Conservation (phyloP, 2,888 invertebrate species). For the Cheilosia soror region DNA sequence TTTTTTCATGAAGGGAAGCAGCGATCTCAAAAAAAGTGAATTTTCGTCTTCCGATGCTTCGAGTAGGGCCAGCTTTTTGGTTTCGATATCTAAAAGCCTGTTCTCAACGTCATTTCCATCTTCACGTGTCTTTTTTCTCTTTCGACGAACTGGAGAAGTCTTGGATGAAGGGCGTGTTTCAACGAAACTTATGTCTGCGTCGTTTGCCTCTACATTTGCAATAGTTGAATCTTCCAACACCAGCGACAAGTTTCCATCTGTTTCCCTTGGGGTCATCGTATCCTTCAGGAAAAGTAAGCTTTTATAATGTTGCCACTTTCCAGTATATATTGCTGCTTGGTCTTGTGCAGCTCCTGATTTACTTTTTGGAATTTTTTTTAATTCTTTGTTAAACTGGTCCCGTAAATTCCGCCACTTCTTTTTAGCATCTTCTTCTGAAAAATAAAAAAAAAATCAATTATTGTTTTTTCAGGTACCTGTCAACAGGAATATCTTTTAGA, state of each 20-base stretch:
- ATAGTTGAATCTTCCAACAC: neutral
- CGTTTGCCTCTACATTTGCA: neutral
- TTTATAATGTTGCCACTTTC: neutral
- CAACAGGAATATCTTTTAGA: neutral
- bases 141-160: neutral
- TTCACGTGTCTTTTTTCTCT: neutral
- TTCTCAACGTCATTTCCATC: no score
- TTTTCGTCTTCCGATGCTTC: no score
- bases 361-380: conserved; percentile 4
- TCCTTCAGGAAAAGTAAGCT: conserved; percentile 9
- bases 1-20: no score
- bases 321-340: neutral
- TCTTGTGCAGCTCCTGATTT: neutral
- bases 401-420: conserved; percentile 23
- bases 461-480: neutral
- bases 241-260: neutral
- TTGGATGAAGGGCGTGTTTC: neutral
- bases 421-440: conserved; percentile 17
- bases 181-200: neutral
- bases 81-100: no score
- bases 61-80: no score
- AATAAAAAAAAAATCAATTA: neutral
- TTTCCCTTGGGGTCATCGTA: neutral
- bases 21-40: no score
- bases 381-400: conserved; percentile 9